phyloP scores from a whole-genome alignment of 2,888 invertebrate species.

The Creontiades dilutus region DNA sequence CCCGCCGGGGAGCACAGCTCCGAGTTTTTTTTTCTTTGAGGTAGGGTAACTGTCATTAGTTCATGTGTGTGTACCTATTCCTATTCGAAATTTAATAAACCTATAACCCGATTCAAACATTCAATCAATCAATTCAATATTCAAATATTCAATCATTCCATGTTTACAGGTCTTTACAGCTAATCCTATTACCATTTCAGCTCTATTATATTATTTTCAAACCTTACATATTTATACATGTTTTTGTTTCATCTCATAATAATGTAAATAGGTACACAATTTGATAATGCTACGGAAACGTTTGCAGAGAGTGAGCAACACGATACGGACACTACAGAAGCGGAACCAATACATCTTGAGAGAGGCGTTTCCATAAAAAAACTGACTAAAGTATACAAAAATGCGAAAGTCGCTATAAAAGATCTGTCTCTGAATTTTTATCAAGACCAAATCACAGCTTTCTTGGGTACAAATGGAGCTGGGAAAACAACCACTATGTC shows the following conservation, averaged over 20 bases:
- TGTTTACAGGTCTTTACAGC: too few species aligned
- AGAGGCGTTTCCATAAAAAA: slow-evolving; percentile 87
- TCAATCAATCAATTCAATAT: too few species aligned
- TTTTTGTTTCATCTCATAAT: too few species aligned
- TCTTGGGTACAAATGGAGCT: slow-evolving; percentile 93
- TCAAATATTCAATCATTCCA: too few species aligned
- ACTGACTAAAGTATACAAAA: slow-evolving; percentile 85
- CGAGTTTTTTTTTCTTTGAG: too few species aligned
- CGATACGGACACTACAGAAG: slow-evolving; percentile 77
- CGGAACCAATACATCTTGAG: slow-evolving; percentile 79
- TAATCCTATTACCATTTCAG: too few species aligned
- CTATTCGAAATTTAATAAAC: too few species aligned
- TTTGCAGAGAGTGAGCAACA: slow-evolving; percentile 17
- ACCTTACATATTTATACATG: not conserved
- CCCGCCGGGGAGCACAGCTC: too few species aligned
- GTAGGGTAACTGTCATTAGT: too few species aligned
- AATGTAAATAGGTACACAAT: not conserved
- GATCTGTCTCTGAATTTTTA: slow-evolving; percentile 88
- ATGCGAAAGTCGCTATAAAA: slow-evolving; percentile 85
- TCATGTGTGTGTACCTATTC: too few species aligned
- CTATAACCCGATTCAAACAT: too few species aligned
- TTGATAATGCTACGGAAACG: not conserved
- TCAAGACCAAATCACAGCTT: slow-evolving; percentile 90
- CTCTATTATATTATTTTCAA: not conserved
- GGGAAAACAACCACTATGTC: slow-evolving; percentile 96